These are phyloP conservation scores for Hippopotamus amphibius DNA, from an alignment of 2,113 vertebrate species.

Conservation along the genomic window DNA sequence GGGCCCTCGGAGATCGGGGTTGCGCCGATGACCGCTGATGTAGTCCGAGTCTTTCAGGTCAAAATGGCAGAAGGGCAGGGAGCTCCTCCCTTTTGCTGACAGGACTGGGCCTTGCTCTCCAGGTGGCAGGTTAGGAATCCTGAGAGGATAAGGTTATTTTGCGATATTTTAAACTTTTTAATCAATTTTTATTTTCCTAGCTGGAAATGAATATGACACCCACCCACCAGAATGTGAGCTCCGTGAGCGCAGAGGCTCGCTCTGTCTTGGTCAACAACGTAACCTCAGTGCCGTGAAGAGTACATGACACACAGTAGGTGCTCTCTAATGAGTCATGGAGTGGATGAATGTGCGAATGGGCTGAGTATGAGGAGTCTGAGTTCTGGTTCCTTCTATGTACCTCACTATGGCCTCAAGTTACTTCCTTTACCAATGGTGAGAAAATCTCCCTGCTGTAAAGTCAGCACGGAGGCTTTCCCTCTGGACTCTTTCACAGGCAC, in stretches of 20 bases:
- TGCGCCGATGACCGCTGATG: constrained; percentile 81
- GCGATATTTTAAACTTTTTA: neutral
- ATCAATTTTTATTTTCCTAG: neutral
- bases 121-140: constrained; percentile 91
- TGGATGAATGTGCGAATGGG: neutral
- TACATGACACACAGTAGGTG: too few species aligned
- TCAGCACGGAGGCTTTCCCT: neutral
- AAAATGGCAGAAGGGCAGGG: constrained; percentile 91
- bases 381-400: neutral
- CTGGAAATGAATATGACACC: neutral
- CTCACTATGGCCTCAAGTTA: neutral
- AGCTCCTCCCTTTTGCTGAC: constrained; percentile 87
- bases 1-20: constrained; percentile 81
- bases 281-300: neutral
- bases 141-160: constrained; percentile 76
- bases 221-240: neutral
- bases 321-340: neutral
- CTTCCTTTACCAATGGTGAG: neutral
- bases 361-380: neutral
- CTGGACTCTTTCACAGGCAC: neutral
- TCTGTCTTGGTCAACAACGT: neutral
- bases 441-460: neutral
- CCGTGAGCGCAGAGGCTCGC: neutral
- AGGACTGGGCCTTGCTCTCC: constrained; percentile 84
- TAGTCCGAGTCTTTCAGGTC: constrained; percentile 93